Evolutionary conservation across 1,140 invertebrate species (phyloP), one percentile per base, ranked within the genome.

Genomic region (Temnothorax curvispinosus): DNA sequence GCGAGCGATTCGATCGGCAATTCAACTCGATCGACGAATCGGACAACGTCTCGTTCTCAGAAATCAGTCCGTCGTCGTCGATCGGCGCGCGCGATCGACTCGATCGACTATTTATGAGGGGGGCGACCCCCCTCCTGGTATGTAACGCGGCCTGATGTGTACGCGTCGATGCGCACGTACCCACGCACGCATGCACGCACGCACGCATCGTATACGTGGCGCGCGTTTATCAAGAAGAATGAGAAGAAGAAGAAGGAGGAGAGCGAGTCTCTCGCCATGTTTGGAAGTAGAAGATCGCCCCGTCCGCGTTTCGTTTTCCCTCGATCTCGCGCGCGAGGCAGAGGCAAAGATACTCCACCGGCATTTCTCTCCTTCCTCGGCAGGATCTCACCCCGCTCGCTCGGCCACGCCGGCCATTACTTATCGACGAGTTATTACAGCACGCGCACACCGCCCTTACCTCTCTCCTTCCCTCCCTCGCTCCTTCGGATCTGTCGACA

Each of bases 351-450:
- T 80, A 41, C 54, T 52, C 44, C 6, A 3, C 2, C 56, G 52
- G 47, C 41, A 50, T 69, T 69, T 47, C 32, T 71, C 86, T 71
- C n/a, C 50, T 21, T 47, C 32, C 54, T 47, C 67, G 54, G 54
- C 27, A 47, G 69, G 32, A 84, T 60, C 41, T 60, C 38, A 27
- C 35, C 77, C 60, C 35, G 76, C 62, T 52, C 32, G 58, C 44
- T 64, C 60, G 32, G 32, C 65, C 80, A 75, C 21, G 32, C 64
- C 86, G 72, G 62, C 88, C 88, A 89, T 89, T 90, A 90, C 50
- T 90, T 90, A 90, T 90, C 88, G 89, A 85, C 89, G 89, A 90
- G 58, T 90, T 90, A 90, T 90, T 90, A 90, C 88, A 71, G 77
- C 88, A 87, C 84, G 75, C 81, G 72, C 88, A 41, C 27, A 27